Percentiles rank a stretch among this genome's conserved stretches.
Conservation (phyloP, 64 coral and sea anemone genomes). For the Actinia equina region DNA sequence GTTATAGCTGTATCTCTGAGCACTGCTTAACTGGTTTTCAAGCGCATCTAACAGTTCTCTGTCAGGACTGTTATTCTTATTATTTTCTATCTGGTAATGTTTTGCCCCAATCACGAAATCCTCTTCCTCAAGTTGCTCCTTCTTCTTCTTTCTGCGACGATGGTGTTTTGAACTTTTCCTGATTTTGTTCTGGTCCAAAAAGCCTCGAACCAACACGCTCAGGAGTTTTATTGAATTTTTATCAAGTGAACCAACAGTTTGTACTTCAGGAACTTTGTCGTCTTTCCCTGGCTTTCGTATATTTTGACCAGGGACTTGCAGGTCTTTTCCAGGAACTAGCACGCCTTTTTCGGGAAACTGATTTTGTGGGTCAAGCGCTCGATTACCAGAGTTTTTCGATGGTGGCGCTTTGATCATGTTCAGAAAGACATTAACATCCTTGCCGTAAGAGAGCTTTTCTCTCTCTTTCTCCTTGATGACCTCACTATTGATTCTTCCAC, state of each 20-base stretch:
- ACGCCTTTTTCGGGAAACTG: background rate
- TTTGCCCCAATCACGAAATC: conserved; percentile 9
- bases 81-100: background rate
- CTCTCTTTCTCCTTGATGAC: conserved; percentile 27
- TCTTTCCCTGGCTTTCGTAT: background rate
- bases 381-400: background rate
- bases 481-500: conserved; percentile 24
- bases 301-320: background rate
- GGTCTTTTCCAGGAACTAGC: background rate
- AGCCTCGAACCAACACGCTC: conserved; percentile 3
- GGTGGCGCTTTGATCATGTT: conserved; percentile 7
- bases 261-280: background rate
- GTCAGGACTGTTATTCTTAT: background rate
- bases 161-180: background rate
- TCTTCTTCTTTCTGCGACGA: conserved; percentile 18
- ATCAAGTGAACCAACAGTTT: conserved; percentile 9
- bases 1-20: background rate
- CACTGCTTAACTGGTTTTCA: background rate
- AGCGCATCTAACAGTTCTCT: background rate
- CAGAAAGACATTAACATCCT: background rate
- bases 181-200: conserved; percentile 3
- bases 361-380: background rate
- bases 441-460: conserved; percentile 2
- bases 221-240: background rate
- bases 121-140: background rate